phyloP scores from a whole-genome alignment of 2,113 vertebrate species.

The Talpa occidentalis region DNA sequence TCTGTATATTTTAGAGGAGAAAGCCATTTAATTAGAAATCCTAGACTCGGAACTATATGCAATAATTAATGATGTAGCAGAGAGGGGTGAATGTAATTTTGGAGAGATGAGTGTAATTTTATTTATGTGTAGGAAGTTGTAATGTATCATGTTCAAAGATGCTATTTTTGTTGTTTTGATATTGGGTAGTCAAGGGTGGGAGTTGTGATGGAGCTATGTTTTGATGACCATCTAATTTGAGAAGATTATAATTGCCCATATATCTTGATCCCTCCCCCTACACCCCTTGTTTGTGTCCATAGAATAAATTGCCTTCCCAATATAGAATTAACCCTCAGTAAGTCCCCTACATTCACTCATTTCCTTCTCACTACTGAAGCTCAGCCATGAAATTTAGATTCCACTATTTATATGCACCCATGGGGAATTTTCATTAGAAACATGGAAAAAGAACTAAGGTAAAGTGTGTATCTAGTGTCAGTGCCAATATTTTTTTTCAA shows the following conservation, averaged over 20 bases:
- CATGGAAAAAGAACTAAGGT: background rate
- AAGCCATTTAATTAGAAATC: background rate
- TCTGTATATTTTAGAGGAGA: background rate
- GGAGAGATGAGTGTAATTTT: background rate
- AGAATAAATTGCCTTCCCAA: background rate
- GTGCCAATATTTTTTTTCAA: background rate
- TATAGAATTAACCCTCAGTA: background rate
- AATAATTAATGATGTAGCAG: background rate
- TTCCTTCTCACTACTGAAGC: background rate
- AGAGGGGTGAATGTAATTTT: background rate
- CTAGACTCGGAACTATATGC: background rate
- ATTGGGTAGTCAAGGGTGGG: background rate
- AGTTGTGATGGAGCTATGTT: background rate
- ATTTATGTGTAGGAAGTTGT: background rate
- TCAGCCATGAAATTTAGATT: constrained; percentile 23
- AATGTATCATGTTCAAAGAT: background rate
- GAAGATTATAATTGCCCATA: background rate
- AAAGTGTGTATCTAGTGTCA: background rate
- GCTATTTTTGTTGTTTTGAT: background rate
- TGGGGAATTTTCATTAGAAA: background rate
- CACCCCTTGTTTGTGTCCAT: background rate
- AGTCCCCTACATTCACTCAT: background rate
- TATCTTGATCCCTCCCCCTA: background rate
- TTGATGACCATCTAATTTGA: background rate
- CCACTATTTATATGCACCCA: background rate